A percentile compares a stretch with the other conserved stretches of the same genome.
These are phyloP conservation scores for Hemibagrus wyckioides DNA, from an alignment of 2,113 vertebrate species.

Conservation along the genomic window DNA sequence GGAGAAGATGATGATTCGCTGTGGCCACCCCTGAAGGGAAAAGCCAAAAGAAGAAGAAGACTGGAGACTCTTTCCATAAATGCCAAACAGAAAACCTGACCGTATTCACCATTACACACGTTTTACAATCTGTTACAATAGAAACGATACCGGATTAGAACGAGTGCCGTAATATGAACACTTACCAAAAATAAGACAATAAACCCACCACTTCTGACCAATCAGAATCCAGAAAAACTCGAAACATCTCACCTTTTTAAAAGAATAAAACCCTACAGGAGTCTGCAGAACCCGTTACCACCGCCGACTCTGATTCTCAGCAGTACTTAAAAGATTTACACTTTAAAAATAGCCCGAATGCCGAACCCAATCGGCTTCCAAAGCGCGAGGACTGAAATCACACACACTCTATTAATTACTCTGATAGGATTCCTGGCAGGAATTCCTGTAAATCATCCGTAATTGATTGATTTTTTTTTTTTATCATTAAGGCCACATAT, in stretches of 20 bases:
- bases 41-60: too few species aligned
- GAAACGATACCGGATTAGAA: neutral
- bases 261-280: neutral
- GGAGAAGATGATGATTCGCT: too few species aligned
- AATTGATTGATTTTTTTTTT: neutral
- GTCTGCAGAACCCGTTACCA: neutral
- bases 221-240: neutral
- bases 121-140: neutral
- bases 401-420: neutral
- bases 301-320: conserved; percentile 25
- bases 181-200: too few species aligned
- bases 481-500: neutral
- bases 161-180: neutral
- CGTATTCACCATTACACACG: neutral
- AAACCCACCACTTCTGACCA: neutral
- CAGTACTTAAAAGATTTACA: conserved; percentile 15
- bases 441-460: neutral
- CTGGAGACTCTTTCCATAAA: neutral
- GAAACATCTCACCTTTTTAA: neutral
- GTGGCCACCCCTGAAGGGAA: too few species aligned
- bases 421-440: neutral
- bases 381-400: neutral
- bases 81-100: neutral
- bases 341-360: conserved; percentile 15
- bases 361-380: conserved; percentile 5